A percentile compares a stretch with the other conserved stretches of the same genome.
Conservation (phyloP, 2,113 vertebrate genomes). For the Zingel zingel region DNA sequence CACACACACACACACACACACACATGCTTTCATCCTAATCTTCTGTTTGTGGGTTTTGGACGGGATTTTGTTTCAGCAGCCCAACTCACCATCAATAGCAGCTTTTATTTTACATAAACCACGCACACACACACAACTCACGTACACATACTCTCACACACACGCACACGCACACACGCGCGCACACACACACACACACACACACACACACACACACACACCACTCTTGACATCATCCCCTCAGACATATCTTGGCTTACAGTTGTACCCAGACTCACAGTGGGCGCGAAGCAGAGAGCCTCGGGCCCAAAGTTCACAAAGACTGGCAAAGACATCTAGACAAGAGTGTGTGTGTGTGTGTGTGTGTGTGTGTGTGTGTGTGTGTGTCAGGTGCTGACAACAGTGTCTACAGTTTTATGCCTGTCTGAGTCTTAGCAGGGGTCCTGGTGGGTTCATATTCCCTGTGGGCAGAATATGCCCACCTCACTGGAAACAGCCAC, state of each 20-base stretch:
- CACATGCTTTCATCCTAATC: constrained; percentile 39
- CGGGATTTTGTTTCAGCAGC: constrained; percentile 36
- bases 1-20: constrained; percentile 8
- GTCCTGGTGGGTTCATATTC: constrained; percentile 35
- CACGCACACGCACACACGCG: constrained; percentile 8
- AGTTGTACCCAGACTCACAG: constrained; percentile 31
- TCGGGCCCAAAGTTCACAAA: constrained; percentile 38
- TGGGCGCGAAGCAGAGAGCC: constrained; percentile 30
- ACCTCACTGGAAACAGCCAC: constrained; percentile 60
- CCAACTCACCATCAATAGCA: constrained; percentile 59
- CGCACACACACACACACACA: neutral
- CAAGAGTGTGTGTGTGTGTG: constrained; percentile 7
- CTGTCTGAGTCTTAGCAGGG: constrained; percentile 38
- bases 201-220: neutral
- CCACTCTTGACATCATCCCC: constrained; percentile 30
- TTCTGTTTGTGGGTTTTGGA: constrained; percentile 75
- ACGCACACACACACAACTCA: neutral
- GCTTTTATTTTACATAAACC: constrained; percentile 63
- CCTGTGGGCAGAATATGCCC: constrained; percentile 39
- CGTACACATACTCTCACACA: neutral
- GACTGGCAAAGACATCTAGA: constrained; percentile 8
- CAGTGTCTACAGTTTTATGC: constrained; percentile 53
- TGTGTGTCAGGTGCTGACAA: constrained; percentile 61
- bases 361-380: constrained; percentile 34
- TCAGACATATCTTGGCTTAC: constrained; percentile 48